A percentile compares a stretch with the other conserved stretches of the same genome.
Evolutionary conservation across 2,888 invertebrate species (phyloP).

Genomic region (Dasypogon diadema): DNA sequence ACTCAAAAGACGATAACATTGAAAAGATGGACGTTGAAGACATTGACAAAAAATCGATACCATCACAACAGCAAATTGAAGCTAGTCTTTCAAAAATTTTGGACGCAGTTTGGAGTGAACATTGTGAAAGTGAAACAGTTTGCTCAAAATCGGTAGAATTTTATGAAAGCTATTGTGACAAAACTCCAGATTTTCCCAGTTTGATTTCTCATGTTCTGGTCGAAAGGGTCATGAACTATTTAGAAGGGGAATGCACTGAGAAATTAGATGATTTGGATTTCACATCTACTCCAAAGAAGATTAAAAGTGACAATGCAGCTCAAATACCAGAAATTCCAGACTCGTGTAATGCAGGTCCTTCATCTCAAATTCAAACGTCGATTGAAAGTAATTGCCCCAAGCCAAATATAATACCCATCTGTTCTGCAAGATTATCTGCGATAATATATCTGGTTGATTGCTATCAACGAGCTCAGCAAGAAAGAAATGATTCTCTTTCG

Average conservation of each 20-base stretch:
- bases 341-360: not conserved
- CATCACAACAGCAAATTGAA: slow-evolving; percentile 68
- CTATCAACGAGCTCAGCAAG: slow-evolving; percentile 62
- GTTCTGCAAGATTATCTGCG: slow-evolving; percentile 63
- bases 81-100: slow-evolving; percentile 77
- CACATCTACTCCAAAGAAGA: slow-evolving; percentile 70
- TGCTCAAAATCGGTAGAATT: slow-evolving; percentile 73
- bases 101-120: slow-evolving; percentile 79
- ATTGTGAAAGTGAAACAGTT: slow-evolving; percentile 72
- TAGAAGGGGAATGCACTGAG: slow-evolving; percentile 72
- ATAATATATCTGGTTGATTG: slow-evolving; percentile 64
- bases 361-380: not conserved
- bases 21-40: slow-evolving; percentile 78
- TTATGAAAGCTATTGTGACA: slow-evolving; percentile 70
- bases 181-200: slow-evolving; percentile 68
- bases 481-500: slow-evolving; percentile 32
- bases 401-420: slow-evolving; percentile 57
- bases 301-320: slow-evolving; percentile 67
- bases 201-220: slow-evolving; percentile 76
- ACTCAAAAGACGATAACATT: slow-evolving; percentile 58
- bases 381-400: slow-evolving; percentile 57
- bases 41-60: slow-evolving; percentile 52
- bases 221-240: slow-evolving; percentile 74
- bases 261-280: slow-evolving; percentile 70
- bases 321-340: not conserved